Percentiles rank a stretch among this genome's conserved stretches.
Conservation (phyloP, 92 coral and sea anemone genomes). For the Micromussa lordhowensis region DNA sequence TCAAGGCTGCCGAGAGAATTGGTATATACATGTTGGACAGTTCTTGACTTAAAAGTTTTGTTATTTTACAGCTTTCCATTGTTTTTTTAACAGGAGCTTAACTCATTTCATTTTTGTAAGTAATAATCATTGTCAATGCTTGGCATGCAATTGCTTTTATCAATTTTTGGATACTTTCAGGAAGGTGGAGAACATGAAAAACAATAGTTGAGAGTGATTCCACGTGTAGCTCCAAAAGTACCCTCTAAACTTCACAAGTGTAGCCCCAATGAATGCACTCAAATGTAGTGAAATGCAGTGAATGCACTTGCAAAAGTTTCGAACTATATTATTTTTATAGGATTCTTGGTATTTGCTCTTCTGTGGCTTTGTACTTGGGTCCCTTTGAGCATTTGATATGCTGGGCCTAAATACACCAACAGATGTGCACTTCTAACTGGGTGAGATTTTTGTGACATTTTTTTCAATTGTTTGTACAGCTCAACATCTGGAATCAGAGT, state of each 20-base stretch:
- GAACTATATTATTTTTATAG: too few species aligned
- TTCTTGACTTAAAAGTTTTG: neutral
- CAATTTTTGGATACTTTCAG: neutral
- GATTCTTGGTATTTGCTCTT: too few species aligned
- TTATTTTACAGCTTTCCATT: neutral
- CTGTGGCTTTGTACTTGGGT: too few species aligned
- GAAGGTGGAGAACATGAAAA: neutral
- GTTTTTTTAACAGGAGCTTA: neutral
- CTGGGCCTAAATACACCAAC: neutral
- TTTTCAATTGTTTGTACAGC: constrained; percentile 33
- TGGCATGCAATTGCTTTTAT: neutral
- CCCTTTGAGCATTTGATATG: too few species aligned
- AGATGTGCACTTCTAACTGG: neutral
- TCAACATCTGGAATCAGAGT: constrained; percentile 77
- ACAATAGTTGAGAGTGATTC: neutral
- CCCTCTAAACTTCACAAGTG: too few species aligned
- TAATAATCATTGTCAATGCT: neutral
- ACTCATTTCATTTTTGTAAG: neutral
- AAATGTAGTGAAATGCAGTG: too few species aligned
- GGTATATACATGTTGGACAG: constrained; percentile 44
- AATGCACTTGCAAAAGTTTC: too few species aligned
- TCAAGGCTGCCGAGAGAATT: constrained; percentile 84
- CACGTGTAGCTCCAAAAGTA: too few species aligned
- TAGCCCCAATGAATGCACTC: too few species aligned
- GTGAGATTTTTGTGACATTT: neutral